Evolutionary conservation across 2,113 vertebrate species (phyloP).

Genomic region (Tachycineta bicolor): DNA sequence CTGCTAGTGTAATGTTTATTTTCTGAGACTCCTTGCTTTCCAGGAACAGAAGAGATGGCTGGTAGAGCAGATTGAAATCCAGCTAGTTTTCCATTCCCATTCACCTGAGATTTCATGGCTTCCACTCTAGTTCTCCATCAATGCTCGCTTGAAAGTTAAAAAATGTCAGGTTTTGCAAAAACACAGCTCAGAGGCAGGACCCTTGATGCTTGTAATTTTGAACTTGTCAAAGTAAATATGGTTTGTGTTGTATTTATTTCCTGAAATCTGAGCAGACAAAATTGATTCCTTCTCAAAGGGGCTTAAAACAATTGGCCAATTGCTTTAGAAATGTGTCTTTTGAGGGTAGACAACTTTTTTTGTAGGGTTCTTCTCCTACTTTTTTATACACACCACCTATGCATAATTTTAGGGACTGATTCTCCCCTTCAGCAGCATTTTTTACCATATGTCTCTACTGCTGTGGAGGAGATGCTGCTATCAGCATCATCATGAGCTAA

Average conservation of each 20-base stretch:
- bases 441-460: not conserved
- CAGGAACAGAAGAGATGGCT: not conserved
- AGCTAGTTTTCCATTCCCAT: not conserved
- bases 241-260: slow-evolving; percentile 28
- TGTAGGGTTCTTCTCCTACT: not conserved
- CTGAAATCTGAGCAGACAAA: slow-evolving; percentile 16
- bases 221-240: slow-evolving; percentile 45
- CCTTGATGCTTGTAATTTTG: slow-evolving; percentile 16
- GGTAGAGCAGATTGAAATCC: not conserved
- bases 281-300: not conserved
- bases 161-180: slow-evolving; percentile 11
- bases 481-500: not conserved
- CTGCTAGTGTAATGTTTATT: not conserved
- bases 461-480: not conserved
- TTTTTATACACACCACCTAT: not conserved
- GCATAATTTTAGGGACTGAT: not conserved
- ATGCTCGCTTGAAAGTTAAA: slow-evolving; percentile 18
- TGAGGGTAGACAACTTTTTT: not conserved
- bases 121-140: slow-evolving; percentile 10
- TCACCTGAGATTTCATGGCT: slow-evolving; percentile 24
- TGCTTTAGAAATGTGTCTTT: not conserved
- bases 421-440: not conserved
- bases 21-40: not conserved
- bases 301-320: slow-evolving; percentile 21
- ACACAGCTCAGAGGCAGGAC: not conserved